Conservation (phyloP, 2,888 invertebrate genomes). For the Aspidiotus rigidus region DNA sequence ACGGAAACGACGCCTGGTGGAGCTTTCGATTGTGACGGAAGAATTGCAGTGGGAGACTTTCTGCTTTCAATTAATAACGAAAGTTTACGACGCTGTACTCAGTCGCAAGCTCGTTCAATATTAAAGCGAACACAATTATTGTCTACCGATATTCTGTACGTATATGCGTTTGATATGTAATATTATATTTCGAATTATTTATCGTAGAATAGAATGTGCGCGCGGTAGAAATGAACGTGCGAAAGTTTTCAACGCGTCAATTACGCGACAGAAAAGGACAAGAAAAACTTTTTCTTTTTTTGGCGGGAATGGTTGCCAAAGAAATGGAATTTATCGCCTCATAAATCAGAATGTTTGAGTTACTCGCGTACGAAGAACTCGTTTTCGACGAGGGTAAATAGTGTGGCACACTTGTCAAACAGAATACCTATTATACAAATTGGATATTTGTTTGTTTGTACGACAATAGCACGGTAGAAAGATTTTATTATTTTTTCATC, state of each 20-base stretch:
- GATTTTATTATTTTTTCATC: too few species aligned
- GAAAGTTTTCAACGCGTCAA: background rate
- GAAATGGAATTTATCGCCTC: too few species aligned
- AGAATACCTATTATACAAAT: too few species aligned
- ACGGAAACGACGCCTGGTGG: slow-evolving; percentile 43
- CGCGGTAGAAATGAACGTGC: too few species aligned
- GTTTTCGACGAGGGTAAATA: too few species aligned
- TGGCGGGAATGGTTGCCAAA: too few species aligned
- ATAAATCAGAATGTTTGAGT: too few species aligned
- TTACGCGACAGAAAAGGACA: background rate
- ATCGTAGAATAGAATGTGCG: background rate
- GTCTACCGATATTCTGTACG: slow-evolving; percentile 50
- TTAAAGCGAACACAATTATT: slow-evolving; percentile 50
- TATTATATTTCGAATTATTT: slow-evolving; percentile 5
- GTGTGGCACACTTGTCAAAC: too few species aligned
- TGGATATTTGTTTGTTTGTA: background rate
- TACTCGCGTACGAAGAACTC: too few species aligned
- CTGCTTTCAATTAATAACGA: slow-evolving; percentile 52
- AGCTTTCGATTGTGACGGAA: slow-evolving; percentile 50
- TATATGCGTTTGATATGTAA: background rate
- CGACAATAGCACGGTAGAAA: too few species aligned
- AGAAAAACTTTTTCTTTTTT: too few species aligned
- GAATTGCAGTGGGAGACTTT: slow-evolving; percentile 51
- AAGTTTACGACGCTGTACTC: slow-evolving; percentile 49
- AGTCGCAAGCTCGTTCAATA: slow-evolving; percentile 51